phyloP scores from a whole-genome alignment of 2,797 vertebrate genomes.

The Bufotes viridis region DNA sequence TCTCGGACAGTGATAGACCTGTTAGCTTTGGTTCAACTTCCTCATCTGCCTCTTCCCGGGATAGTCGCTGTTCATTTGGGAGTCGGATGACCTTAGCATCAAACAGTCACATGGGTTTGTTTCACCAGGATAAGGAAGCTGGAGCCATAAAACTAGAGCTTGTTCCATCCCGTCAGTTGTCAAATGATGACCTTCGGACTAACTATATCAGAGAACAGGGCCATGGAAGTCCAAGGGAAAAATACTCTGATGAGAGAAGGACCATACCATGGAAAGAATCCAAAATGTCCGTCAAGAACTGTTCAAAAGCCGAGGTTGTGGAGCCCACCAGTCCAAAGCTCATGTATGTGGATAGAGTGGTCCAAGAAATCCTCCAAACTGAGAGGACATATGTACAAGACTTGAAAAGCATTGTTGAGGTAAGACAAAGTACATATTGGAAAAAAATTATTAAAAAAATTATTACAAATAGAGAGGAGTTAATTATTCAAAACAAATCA shows the following conservation, averaged over 20 bases:
- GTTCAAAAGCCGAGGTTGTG: conserved; percentile 62
- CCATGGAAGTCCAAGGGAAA: conserved; percentile 48
- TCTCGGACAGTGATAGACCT: conserved; percentile 90
- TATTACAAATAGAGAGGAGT: no score
- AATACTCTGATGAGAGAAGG: conserved; percentile 61
- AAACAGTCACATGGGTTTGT: conserved; percentile 80
- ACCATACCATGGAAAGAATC: conserved; percentile 71
- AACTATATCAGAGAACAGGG: conserved; percentile 52
- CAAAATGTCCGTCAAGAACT: conserved; percentile 66
- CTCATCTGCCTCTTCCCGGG: conserved; percentile 93
- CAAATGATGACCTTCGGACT: conserved; percentile 68
- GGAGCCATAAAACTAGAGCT: conserved; percentile 92
- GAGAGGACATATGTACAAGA: conserved; percentile 96
- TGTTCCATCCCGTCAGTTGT: conserved; percentile 81
- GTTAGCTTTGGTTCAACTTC: conserved; percentile 97
- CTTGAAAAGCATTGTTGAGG: conserved; percentile 93
- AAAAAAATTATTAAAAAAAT: neutral
- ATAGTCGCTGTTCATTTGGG: conserved; percentile 94
- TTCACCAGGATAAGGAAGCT: conserved; percentile 83
- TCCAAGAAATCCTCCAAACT: conserved; percentile 96
- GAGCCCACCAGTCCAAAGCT: conserved; percentile 84
- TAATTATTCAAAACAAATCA: no score
- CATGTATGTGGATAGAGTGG: conserved; percentile 92
- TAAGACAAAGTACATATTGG: conserved; percentile 68
- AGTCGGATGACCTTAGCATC: conserved; percentile 88